A percentile compares a stretch with the other conserved stretches of the same genome.
Evolutionary conservation across 2,113 vertebrate species (phyloP).

Genomic region (Eptatretus burgeri): DNA sequence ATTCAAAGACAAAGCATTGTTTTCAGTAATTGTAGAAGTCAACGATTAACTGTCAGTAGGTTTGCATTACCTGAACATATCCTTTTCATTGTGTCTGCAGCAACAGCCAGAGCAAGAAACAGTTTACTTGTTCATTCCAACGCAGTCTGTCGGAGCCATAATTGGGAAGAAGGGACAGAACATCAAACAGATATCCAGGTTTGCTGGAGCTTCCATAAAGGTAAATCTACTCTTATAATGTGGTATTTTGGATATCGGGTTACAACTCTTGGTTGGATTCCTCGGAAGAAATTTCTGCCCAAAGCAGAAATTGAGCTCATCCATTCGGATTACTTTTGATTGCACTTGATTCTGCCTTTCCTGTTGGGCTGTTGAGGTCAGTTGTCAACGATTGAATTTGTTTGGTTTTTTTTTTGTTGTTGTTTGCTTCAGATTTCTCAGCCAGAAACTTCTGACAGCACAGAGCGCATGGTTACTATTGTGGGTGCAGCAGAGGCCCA

Average conservation of each 20-base stretch:
- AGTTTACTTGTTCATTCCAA: slow-evolving; percentile 71
- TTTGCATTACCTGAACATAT: not conserved
- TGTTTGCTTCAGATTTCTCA: slow-evolving; percentile 45
- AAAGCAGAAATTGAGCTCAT: too few species aligned
- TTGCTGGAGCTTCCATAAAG: slow-evolving; percentile 79
- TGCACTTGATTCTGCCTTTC: too few species aligned
- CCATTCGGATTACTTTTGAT: too few species aligned
- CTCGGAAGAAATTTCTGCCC: too few species aligned
- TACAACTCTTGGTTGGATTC: too few species aligned
- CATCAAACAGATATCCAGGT: slow-evolving; percentile 71
- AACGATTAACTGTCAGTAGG: too few species aligned
- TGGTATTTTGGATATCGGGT: too few species aligned
- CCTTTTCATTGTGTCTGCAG: slow-evolving; percentile 9
- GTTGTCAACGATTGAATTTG: too few species aligned
- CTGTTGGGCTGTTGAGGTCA: too few species aligned
- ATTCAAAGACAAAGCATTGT: too few species aligned
- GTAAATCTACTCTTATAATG: slow-evolving; percentile 14
- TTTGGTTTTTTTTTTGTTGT: too few species aligned
- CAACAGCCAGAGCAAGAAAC: slow-evolving; percentile 63
- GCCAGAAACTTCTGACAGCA: slow-evolving; percentile 60
- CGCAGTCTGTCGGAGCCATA: slow-evolving; percentile 68
- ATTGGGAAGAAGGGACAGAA: slow-evolving; percentile 86
- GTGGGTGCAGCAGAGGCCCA: slow-evolving; percentile 91
- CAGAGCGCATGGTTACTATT: slow-evolving; percentile 83
- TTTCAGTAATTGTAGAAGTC: too few species aligned